Conservation (phyloP, 2,797 vertebrate genomes). For the Betta splendens region DNA sequence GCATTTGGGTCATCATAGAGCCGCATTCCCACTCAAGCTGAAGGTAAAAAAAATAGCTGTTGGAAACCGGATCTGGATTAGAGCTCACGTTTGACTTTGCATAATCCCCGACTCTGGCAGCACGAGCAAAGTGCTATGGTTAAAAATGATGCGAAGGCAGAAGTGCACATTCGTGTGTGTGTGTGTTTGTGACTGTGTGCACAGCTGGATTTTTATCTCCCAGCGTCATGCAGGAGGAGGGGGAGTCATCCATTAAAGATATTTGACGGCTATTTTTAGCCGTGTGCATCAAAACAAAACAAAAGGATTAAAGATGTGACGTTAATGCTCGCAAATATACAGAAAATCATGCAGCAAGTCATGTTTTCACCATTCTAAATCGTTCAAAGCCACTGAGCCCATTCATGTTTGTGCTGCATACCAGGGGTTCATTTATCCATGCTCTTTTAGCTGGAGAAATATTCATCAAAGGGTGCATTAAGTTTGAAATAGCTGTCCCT, state of each 20-base stretch:
- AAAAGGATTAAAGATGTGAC: slow-evolving; percentile 50
- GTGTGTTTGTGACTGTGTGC: slow-evolving; percentile 14
- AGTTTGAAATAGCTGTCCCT: slow-evolving; percentile 3
- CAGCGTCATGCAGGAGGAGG: slow-evolving; percentile 18
- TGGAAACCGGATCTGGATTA: slow-evolving; percentile 64
- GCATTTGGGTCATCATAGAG: slow-evolving; percentile 42
- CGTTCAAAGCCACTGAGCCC: too few relatives aligned
- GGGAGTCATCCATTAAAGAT: slow-evolving; percentile 59
- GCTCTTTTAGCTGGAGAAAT: not conserved
- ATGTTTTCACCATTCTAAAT: not conserved
- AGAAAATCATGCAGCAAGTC: not conserved
- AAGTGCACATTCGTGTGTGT: slow-evolving; percentile 31
- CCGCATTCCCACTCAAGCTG: slow-evolving; percentile 29
- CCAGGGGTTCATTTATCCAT: not conserved
- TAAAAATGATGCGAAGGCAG: slow-evolving; percentile 45
- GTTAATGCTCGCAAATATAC: slow-evolving; percentile 5
- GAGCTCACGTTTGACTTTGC: slow-evolving; percentile 56
- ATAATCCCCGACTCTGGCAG: slow-evolving; percentile 62
- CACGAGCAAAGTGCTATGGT: slow-evolving; percentile 41
- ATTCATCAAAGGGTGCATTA: not conserved
- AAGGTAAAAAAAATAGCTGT: slow-evolving; percentile 30
- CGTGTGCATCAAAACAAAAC: slow-evolving; percentile 27
- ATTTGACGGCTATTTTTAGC: slow-evolving; percentile 73
- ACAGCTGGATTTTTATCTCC: slow-evolving; percentile 38
- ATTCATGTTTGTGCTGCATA: too few relatives aligned